These are phyloP conservation scores for Eupithecia insigniata DNA, from an alignment of 2,888 invertebrate genomes.

Conservation along the genomic window DNA sequence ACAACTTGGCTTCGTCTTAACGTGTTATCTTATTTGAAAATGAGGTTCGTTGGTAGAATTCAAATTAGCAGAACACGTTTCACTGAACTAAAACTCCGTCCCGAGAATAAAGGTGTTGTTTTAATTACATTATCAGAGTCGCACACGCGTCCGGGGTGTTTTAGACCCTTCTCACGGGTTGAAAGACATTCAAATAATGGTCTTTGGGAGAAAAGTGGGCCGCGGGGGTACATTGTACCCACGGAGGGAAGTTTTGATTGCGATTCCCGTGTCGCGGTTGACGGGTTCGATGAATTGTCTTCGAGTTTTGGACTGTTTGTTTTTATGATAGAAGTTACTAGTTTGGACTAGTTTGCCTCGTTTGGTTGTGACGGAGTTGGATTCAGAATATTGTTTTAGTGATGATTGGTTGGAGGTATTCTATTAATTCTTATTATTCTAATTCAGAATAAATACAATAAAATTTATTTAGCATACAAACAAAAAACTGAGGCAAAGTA, in stretches of 20 bases:
- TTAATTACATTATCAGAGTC: slow-evolving; percentile 83
- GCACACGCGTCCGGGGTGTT: slow-evolving; percentile 70
- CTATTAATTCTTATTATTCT: too few species aligned
- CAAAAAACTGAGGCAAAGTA: too few species aligned
- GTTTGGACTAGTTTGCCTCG: slow-evolving; percentile 31
- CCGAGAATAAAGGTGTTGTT: slow-evolving; percentile 81
- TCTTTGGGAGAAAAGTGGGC: slow-evolving; percentile 71
- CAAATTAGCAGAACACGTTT: slow-evolving; percentile 32
- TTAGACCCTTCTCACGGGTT: slow-evolving; percentile 81
- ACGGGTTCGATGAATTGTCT: slow-evolving; percentile 70
- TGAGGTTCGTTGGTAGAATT: slow-evolving; percentile 16
- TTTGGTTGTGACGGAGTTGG: slow-evolving; percentile 15
- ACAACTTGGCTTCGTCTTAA: not conserved
- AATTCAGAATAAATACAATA: too few species aligned
- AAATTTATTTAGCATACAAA: too few species aligned
- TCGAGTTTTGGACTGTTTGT: slow-evolving; percentile 48
- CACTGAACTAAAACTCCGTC: slow-evolving; percentile 31
- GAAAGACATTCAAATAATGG: slow-evolving; percentile 84
- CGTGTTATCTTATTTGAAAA: not conserved
- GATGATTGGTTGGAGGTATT: slow-evolving; percentile 16
- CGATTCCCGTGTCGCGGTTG: slow-evolving; percentile 74
- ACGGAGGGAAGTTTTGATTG: slow-evolving; percentile 74
- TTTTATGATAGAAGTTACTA: slow-evolving; percentile 49
- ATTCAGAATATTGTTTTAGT: slow-evolving; percentile 23
- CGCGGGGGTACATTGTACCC: slow-evolving; percentile 47